phyloP scores from a whole-genome alignment of 2,113 vertebrate species.

The Hystrix brachyura region DNA sequence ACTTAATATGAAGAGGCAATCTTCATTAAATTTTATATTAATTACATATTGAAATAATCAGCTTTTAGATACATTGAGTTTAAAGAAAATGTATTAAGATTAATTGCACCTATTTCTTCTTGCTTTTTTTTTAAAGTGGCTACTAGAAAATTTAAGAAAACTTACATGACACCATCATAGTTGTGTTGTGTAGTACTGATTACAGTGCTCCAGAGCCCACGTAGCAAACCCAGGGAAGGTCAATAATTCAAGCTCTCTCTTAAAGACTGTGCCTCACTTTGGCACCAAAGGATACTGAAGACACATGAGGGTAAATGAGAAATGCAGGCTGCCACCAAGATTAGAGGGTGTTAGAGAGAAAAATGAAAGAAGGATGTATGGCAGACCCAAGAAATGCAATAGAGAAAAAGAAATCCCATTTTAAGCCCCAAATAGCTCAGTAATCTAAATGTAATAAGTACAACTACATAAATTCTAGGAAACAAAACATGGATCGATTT shows the following conservation, averaged over 20 bases:
- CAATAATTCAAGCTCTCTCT: not conserved
- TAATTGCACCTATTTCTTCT: not conserved
- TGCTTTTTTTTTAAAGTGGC: not conserved
- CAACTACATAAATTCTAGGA: not conserved
- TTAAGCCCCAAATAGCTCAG: not conserved
- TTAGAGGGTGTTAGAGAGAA: not conserved
- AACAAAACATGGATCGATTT: not conserved
- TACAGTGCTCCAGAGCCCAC: not conserved
- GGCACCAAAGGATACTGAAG: not conserved
- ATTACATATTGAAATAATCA: not conserved
- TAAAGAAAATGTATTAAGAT: not conserved
- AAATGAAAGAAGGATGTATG: not conserved
- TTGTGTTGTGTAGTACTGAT: not conserved
- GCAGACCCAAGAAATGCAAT: not conserved
- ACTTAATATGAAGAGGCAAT: not conserved
- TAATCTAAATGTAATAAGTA: not conserved
- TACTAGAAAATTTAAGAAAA: not conserved
- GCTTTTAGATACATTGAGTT: not conserved
- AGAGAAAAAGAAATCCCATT: not conserved
- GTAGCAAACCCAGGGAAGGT: not conserved
- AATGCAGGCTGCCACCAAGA: not conserved
- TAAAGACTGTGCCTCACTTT: not conserved
- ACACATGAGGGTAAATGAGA: not conserved
- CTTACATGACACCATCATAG: not conserved
- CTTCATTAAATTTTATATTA: not conserved